phyloP scores from a whole-genome alignment of 2,888 invertebrate genomes.

The Loripinus fragilis region DNA sequence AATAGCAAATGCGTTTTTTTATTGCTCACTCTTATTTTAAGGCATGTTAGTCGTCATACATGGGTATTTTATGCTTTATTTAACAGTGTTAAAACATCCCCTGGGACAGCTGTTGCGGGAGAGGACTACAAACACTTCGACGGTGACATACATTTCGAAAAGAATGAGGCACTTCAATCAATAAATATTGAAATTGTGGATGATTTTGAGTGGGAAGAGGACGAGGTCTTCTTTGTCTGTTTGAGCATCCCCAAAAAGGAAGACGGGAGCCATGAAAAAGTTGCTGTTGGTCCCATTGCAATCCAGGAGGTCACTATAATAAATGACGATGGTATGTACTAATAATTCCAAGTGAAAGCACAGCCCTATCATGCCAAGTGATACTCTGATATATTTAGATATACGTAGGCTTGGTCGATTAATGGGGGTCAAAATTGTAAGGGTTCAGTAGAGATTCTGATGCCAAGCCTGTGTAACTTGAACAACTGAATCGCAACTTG shows the following conservation, averaged over 20 bases:
- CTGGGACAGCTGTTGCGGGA: conserved; percentile 85
- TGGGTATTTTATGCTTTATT: too few relatives aligned
- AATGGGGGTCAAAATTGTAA: too few relatives aligned
- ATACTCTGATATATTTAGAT: too few relatives aligned
- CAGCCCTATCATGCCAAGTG: too few relatives aligned
- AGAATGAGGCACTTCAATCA: conserved; percentile 84
- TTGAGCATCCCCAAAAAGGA: conserved; percentile 71
- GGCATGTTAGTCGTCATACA: too few relatives aligned
- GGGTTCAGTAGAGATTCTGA: too few relatives aligned
- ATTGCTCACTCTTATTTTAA: too few relatives aligned
- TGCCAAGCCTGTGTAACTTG: too few relatives aligned
- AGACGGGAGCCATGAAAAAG: conserved; percentile 68
- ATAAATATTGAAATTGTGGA: conserved; percentile 85
- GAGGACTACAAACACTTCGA: conserved; percentile 85
- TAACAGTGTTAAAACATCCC: conserved; percentile 85
- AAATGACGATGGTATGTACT: conserved; percentile 85
- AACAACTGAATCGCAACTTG: too few relatives aligned
- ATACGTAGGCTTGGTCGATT: too few relatives aligned
- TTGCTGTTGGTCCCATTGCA: conserved; percentile 84
- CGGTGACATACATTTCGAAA: conserved; percentile 85
- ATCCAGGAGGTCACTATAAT: conserved; percentile 86
- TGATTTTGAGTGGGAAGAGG: conserved; percentile 87
- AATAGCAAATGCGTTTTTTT: too few relatives aligned
- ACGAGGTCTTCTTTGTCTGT: conserved; percentile 87
- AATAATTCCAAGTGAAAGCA: too few relatives aligned